Evolutionary conservation across 1,140 invertebrate genomes (phyloP), one percentile per base, ranked within the genome.

Genomic region (Probaryconus sp.): DNA sequence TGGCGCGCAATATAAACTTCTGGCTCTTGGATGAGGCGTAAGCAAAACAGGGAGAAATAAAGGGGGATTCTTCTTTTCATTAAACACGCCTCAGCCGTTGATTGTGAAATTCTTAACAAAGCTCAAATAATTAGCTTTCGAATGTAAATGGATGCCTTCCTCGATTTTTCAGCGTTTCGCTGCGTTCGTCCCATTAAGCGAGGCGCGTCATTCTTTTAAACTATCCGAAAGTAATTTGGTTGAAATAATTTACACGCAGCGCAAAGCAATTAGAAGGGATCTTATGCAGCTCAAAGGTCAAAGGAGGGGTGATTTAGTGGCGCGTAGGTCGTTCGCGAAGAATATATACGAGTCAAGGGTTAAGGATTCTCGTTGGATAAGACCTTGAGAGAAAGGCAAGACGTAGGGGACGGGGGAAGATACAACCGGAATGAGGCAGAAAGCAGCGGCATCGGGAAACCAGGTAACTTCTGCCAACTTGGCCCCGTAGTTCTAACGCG

Each of bases 231-330:
- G 81, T 81, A 86, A 86, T 85, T 86, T 84, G 77, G 79, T 76
- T 72, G 83, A 86, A 84, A 82, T 86, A 83, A 85, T 86, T 83
- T 86, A 86, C 84, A 86, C 81, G 81, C 80, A 85, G 82, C 79
- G 76, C 75, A 61, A 79, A 81, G 83, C 81, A 85, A 85, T 86
- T 86, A 86, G 83, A 80, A 74, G 72, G 76, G 81, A 72, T 83
- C 79, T 76, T 78, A 69, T 71, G 80, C 64, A 73, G 76, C 48
- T 18, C 63, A 61, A 50, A 78, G 76, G 81, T 81, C 76, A 71
- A 63, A 71, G 67, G 75, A 26, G 79, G 77, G 80, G 81, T 85
- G 83, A 86, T 85, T 85, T 83, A 86, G 80, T 77, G 50, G 76
- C 43, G 33, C 53, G 81, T 80, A 76, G 79, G 76, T 83, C 83